These are phyloP conservation scores for Alligator sinensis DNA, from an alignment of 2,113 vertebrate species.

Conservation along the genomic window DNA sequence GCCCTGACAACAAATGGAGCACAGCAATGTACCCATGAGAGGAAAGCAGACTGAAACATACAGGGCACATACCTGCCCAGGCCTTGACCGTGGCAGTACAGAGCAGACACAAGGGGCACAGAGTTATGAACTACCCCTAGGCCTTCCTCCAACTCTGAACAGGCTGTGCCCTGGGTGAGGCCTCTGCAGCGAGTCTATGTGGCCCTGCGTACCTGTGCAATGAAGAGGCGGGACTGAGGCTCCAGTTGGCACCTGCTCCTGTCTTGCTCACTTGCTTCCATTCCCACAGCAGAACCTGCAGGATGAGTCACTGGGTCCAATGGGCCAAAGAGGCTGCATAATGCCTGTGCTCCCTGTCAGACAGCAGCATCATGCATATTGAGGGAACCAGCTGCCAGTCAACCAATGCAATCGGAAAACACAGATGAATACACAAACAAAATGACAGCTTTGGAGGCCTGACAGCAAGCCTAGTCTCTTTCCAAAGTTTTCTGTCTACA, in stretches of 20 bases:
- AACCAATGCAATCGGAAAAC: not conserved
- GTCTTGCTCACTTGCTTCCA: not conserved
- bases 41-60: not conserved
- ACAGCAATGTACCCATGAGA: no score
- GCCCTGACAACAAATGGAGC: not conserved
- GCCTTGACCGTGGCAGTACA: not conserved
- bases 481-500: not conserved
- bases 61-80: not conserved
- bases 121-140: not conserved
- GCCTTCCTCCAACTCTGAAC: no score
- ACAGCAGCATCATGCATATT: not conserved
- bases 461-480: not conserved
- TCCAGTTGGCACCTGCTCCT: not conserved
- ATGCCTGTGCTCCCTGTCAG: not conserved
- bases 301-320: not conserved
- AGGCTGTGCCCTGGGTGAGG: not conserved
- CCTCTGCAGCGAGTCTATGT: not conserved
- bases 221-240: not conserved
- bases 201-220: not conserved
- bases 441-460: not conserved
- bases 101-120: not conserved
- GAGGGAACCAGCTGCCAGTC: not conserved
- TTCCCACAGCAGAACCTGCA: not conserved
- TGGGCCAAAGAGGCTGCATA: not conserved
- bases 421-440: fast-evolving